These are phyloP conservation scores for Megatriorchis doriae DNA, from an alignment of 2,113 vertebrate genomes.

Conservation along the genomic window DNA sequence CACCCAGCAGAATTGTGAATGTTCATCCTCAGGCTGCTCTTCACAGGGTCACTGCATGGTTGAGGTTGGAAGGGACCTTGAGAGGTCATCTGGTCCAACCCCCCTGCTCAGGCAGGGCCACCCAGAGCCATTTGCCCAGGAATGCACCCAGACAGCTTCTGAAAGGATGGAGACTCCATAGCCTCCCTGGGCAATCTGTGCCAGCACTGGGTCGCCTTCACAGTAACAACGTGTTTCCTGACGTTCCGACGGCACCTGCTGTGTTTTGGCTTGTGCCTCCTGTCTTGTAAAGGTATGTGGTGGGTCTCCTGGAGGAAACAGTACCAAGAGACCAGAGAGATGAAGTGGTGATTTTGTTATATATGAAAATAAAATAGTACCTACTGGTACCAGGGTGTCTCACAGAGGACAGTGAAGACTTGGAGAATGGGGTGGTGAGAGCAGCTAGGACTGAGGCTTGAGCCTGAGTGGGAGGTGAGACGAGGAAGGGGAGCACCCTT, in stretches of 20 bases:
- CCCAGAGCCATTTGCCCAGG: neutral
- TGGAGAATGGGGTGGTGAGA: neutral
- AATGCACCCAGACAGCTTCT: neutral
- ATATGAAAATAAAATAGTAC: neutral
- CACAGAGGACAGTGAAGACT: neutral
- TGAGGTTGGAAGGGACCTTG: neutral
- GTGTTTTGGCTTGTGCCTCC: neutral
- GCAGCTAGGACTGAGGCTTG: neutral
- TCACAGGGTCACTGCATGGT: neutral
- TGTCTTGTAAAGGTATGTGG: neutral
- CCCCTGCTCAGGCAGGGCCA: neutral
- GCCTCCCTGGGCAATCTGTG: neutral
- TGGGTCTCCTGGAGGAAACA: neutral
- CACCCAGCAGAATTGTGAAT: neutral
- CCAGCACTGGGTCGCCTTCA: neutral
- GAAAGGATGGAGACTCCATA: neutral
- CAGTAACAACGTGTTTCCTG: neutral
- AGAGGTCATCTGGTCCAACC: neutral
- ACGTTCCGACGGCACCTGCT: neutral
- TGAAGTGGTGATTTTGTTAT: neutral
- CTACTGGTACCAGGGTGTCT: neutral
- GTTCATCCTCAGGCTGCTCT: neutral
- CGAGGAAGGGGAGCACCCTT: neutral
- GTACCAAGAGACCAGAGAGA: neutral
- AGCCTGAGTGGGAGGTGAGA: neutral